Evolutionary conservation across 2,888 invertebrate genomes (phyloP).

Genomic region (Lithophane socia): DNA sequence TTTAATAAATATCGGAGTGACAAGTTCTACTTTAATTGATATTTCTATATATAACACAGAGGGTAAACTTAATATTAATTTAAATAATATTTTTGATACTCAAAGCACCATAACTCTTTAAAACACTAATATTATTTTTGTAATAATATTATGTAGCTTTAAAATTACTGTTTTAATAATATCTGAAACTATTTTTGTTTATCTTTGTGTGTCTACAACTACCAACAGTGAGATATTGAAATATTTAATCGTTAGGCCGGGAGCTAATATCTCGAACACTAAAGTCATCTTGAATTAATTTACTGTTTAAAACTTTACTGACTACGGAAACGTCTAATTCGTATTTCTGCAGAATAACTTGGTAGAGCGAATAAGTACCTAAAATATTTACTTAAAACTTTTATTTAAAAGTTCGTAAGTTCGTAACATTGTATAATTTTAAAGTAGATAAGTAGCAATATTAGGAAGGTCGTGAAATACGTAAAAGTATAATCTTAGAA

Average conservation of each 20-base stretch:
- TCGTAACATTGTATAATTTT: conserved; percentile 55
- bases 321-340: conserved; percentile 51
- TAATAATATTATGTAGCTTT: conserved; percentile 46
- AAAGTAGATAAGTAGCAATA: conserved; percentile 44
- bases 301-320: conserved; percentile 35
- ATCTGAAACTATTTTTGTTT: conserved; percentile 48
- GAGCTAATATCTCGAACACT: conserved; percentile 42
- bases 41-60: conserved; percentile 17
- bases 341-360: conserved; percentile 35
- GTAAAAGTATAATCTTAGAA: conserved; percentile 63
- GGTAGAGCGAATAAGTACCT: conserved; percentile 38
- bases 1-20: conserved; percentile 11
- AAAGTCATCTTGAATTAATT: conserved; percentile 33
- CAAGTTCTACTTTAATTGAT: conserved; percentile 17
- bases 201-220: conserved; percentile 56
- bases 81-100: conserved; percentile 53
- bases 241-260: conserved; percentile 56
- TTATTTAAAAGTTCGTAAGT: conserved; percentile 41
- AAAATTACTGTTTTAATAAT: conserved; percentile 24
- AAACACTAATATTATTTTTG: conserved; percentile 50
- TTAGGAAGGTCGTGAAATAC: conserved; percentile 53
- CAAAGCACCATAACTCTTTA: conserved; percentile 65
- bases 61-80: conserved; percentile 1
- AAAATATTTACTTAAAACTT: conserved; percentile 47
- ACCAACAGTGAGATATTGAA: conserved; percentile 63